Percentiles rank a stretch among this genome's conserved stretches.
phyloP scores from a whole-genome alignment of 2,797 vertebrate genomes.

The Scomberomorus guttatus region DNA sequence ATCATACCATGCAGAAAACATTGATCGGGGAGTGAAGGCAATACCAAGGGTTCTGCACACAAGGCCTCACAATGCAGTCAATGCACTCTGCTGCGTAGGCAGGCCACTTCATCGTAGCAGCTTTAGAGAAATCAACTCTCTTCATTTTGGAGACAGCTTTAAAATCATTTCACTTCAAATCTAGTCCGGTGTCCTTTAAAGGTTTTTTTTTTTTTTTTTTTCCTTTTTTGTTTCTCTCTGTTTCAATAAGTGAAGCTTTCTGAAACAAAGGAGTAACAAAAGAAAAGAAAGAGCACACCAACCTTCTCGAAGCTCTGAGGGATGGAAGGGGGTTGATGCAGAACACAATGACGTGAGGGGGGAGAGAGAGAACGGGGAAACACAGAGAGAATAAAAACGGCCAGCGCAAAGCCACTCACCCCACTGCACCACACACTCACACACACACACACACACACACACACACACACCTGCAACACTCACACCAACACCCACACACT shows the following conservation, averaged over 20 bases:
- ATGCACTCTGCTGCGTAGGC: constrained; percentile 81
- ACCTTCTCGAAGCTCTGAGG: constrained; percentile 99
- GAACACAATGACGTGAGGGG: constrained; percentile 99
- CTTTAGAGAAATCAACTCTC: constrained; percentile 69
- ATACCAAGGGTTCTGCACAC: constrained; percentile 95
- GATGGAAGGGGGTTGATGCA: constrained; percentile 99
- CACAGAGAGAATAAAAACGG: constrained; percentile 99
- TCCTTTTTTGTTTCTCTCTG: constrained; percentile 75
- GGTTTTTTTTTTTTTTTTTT: constrained; percentile 53
- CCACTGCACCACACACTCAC: constrained; percentile 49
- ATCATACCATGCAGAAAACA: constrained; percentile 92
- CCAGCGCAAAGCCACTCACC: constrained; percentile 92
- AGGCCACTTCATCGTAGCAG: constrained; percentile 74
- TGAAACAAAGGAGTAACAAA: constrained; percentile 98
- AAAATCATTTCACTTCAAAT: constrained; percentile 64
- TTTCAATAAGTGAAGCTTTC: constrained; percentile 81
- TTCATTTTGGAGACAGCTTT: constrained; percentile 58
- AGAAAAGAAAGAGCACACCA: constrained; percentile 99
- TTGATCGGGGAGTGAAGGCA: constrained; percentile 87
- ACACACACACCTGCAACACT: constrained; percentile 7
- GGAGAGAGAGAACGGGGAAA: constrained; percentile 98
- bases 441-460: constrained; percentile 14
- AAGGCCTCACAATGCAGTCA: constrained; percentile 97
- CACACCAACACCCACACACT: constrained; percentile 25
- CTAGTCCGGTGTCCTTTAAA: constrained; percentile 59